phyloP scores from a whole-genome alignment of 2,797 vertebrate species.

The Discoglossus pictus region DNA sequence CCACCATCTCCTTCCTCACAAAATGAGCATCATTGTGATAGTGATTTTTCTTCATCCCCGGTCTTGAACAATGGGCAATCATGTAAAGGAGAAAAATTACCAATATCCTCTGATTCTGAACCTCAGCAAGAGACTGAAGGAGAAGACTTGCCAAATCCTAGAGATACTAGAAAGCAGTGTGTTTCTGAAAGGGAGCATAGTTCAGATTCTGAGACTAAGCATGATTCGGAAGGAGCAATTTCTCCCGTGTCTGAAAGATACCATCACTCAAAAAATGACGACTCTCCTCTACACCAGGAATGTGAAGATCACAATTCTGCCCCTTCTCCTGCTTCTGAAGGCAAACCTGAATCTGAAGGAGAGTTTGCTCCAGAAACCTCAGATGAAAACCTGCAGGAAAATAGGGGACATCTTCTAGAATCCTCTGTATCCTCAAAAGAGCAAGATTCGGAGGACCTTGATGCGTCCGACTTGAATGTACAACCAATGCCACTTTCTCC shows the following conservation, averaged over 20 bases:
- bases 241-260: background rate
- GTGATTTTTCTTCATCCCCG: constrained; percentile 2
- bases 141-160: background rate
- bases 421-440: background rate
- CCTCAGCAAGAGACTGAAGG: background rate
- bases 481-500: background rate
- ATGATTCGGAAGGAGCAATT: background rate
- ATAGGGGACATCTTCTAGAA: background rate
- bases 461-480: background rate
- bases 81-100: background rate
- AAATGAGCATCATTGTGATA: background rate
- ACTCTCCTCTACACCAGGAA: background rate
- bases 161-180: background rate
- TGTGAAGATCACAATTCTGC: background rate
- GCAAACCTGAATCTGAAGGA: background rate
- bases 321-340: background rate
- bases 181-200: background rate
- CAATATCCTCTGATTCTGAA: background rate
- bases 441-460: background rate
- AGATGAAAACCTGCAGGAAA: background rate
- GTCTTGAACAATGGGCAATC: constrained; percentile 17
- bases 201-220: background rate
- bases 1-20: background rate
- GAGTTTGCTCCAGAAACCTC: background rate
- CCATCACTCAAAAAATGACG: background rate